Conservation (phyloP, 2,888 invertebrate genomes). For the Sinohyriopsis cumingii region DNA sequence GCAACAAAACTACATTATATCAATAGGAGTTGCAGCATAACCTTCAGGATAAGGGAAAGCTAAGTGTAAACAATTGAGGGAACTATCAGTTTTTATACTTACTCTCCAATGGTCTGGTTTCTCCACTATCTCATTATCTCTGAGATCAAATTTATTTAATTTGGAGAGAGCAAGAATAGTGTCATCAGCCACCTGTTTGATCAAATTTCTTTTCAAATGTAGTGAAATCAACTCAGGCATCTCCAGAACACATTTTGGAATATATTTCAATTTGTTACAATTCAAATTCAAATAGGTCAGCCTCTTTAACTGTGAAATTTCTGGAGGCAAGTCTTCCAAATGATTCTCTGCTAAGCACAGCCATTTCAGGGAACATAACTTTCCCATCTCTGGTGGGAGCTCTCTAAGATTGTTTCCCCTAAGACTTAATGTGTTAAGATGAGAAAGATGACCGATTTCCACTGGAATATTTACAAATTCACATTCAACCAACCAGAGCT, state of each 20-base stretch:
- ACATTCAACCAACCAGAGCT: constrained; percentile 65
- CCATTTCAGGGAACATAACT: constrained; percentile 60
- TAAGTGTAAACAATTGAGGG: too few species aligned
- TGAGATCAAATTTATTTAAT: constrained; percentile 65
- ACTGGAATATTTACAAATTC: constrained; percentile 58
- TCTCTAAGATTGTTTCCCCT: constrained; percentile 52
- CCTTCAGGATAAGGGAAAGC: too few species aligned
- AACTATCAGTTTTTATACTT: constrained; percentile 7
- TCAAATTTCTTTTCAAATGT: constrained; percentile 54
- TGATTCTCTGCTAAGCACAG: constrained; percentile 64
- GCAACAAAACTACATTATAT: too few species aligned
- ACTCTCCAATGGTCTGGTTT: constrained; percentile 69
- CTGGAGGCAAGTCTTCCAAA: constrained; percentile 52
- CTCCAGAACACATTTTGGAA: constrained; percentile 58
- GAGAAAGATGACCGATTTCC: constrained; percentile 54
- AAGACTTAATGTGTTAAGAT: constrained; percentile 58
- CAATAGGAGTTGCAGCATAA: too few species aligned
- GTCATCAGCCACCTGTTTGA: constrained; percentile 58
- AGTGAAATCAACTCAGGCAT: constrained; percentile 51
- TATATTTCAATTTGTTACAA: constrained; percentile 52
- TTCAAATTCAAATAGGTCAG: constrained; percentile 63
- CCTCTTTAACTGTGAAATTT: constrained; percentile 44
- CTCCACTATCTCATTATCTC: constrained; percentile 59
- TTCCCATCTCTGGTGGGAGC: constrained; percentile 56
- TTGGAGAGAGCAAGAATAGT: constrained; percentile 59